Evolutionary conservation across 1,140 invertebrate genomes (phyloP).

Genomic region (Drosophila sulfurigaster): DNA sequence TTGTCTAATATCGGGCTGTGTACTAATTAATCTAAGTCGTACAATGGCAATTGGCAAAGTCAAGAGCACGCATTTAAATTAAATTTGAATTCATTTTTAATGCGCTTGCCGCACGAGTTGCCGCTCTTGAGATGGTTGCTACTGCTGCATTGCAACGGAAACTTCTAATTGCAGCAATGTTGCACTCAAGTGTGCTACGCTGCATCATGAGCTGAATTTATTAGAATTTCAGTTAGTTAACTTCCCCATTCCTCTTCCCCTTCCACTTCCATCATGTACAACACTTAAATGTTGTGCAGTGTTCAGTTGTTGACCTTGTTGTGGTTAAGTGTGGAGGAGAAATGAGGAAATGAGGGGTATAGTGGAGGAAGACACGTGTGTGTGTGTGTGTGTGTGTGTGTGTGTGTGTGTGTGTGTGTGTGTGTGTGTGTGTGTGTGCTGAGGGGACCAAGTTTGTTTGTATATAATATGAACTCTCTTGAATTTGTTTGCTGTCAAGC

Average conservation of each 20-base stretch:
- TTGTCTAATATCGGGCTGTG: neutral
- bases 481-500: conserved; percentile 37
- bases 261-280: conserved; percentile 24
- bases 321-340: neutral
- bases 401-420: conserved; percentile 6
- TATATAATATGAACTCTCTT: conserved; percentile 28
- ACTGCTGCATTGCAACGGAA: neutral
- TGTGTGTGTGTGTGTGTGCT: conserved; percentile 2
- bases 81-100: conserved; percentile 44
- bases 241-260: conserved; percentile 25
- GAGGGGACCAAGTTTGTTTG: conserved; percentile 1
- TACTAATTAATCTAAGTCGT: neutral
- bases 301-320: conserved; percentile 67
- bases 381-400: neutral
- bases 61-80: conserved; percentile 2
- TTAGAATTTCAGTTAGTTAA: conserved; percentile 59
- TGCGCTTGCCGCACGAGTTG: conserved; percentile 27
- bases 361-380: too few relatives aligned
- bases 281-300: conserved; percentile 67
- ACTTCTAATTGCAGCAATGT: conserved; percentile 61
- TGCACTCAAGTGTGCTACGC: conserved; percentile 36
- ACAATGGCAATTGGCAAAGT: neutral
- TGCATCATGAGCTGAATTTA: conserved; percentile 66
- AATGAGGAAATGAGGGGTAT: too few relatives aligned
- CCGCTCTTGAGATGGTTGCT: conserved; percentile 1